Conservation (phyloP, 64 coral and sea anemone genomes). For the Hydrozoanthus tunicans region DNA sequence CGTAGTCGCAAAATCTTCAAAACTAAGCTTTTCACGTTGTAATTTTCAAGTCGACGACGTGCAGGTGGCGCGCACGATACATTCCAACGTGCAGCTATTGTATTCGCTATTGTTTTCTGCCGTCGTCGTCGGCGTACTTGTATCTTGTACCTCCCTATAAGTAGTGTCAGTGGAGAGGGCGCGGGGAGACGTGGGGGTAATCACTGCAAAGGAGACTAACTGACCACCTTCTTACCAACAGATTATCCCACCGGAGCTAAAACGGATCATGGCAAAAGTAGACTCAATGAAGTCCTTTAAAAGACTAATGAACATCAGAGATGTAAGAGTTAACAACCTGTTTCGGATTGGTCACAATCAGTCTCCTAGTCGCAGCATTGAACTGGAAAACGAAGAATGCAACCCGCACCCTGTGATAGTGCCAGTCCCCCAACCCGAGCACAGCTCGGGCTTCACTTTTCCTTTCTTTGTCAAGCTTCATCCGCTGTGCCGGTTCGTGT, state of each 20-base stretch:
- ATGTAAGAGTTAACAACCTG: not conserved
- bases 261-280: constrained; percentile 19
- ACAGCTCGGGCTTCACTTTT: constrained; percentile 5
- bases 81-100: too few species aligned
- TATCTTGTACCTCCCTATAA: too few species aligned
- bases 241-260: constrained; percentile 30
- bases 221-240: not conserved
- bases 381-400: constrained; percentile 29
- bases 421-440: constrained; percentile 25
- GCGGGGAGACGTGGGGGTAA: not conserved
- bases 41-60: too few species aligned
- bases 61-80: too few species aligned
- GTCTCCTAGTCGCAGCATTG: not conserved
- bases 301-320: constrained; percentile 31
- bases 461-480: constrained; percentile 46
- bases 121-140: too few species aligned
- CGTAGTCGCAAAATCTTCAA: too few species aligned
- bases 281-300: constrained; percentile 29
- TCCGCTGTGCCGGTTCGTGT: constrained; percentile 21
- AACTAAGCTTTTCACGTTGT: too few species aligned
- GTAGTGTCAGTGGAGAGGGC: not conserved
- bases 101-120: too few species aligned
- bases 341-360: not conserved
- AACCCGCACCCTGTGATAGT: constrained; percentile 19
- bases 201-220: not conserved